Conservation (phyloP, 2,113 vertebrate species). For the Pseudopodoces humilis region DNA sequence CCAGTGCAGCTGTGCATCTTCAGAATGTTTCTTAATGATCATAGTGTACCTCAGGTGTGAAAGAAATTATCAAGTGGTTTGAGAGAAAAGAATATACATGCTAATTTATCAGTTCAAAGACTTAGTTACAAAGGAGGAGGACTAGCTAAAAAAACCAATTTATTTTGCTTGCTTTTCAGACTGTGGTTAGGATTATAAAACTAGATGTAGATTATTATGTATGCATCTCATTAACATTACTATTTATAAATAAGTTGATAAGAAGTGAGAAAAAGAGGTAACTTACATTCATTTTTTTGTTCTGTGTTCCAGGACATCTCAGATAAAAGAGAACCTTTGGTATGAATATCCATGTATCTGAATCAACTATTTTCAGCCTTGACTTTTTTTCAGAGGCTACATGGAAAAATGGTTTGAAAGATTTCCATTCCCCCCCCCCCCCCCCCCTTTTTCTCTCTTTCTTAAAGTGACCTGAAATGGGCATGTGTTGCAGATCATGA, state of each 20-base stretch:
- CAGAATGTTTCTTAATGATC: conserved; percentile 43
- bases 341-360: neutral
- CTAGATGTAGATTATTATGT: neutral
- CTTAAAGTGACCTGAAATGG: neutral
- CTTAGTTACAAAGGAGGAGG: neutral
- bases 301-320: neutral
- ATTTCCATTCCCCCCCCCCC: neutral
- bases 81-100: conserved; percentile 29
- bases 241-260: neutral
- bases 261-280: neutral
- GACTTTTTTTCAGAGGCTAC: neutral
- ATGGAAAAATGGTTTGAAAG: neutral
- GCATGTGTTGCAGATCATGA: neutral
- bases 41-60: conserved; percentile 33
- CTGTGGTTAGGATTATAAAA: neutral
- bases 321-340: neutral
- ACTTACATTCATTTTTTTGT: neutral
- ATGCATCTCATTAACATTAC: neutral
- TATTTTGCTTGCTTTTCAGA: neutral
- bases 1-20: conserved; percentile 26
- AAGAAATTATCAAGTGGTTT: conserved; percentile 39
- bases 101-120: conserved; percentile 36
- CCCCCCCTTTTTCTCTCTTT: neutral
- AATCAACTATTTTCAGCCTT: neutral
- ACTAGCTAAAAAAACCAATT: neutral